phyloP scores from a whole-genome alignment of 2,888 invertebrate species.

The Smittia aterrima region DNA sequence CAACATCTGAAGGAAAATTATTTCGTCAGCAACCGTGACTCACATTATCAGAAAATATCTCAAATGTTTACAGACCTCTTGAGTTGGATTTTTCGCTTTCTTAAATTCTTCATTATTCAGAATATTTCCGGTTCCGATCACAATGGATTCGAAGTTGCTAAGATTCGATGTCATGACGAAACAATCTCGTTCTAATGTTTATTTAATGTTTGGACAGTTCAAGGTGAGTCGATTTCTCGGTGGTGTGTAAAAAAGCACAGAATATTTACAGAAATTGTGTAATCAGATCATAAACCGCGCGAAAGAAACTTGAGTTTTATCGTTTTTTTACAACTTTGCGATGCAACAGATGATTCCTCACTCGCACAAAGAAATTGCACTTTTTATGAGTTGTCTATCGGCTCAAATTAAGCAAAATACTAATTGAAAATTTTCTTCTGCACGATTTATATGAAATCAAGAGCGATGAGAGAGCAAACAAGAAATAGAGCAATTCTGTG shows the following conservation, averaged over 20 bases:
- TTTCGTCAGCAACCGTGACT: not conserved
- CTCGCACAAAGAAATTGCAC: not conserved
- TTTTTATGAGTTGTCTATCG: not conserved
- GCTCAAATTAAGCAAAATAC: not conserved
- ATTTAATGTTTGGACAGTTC: not conserved
- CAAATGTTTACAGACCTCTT: conserved; percentile 9
- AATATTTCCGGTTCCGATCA: conserved; percentile 29
- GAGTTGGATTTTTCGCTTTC: conserved; percentile 28
- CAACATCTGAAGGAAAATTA: conserved; percentile 13
- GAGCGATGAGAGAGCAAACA: not conserved
- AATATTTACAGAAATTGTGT: not conserved
- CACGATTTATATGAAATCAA: too few relatives aligned
- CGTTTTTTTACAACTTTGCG: not conserved
- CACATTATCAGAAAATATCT: not conserved
- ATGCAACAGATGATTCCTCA: not conserved
- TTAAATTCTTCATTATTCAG: conserved; percentile 30
- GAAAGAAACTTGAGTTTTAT: not conserved
- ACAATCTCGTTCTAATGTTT: not conserved
- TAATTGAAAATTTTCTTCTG: not conserved
- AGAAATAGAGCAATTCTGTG: too few relatives aligned
- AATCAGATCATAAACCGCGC: not conserved
- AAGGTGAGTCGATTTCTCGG: not conserved
- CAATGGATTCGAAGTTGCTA: conserved; percentile 20
- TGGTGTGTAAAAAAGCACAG: not conserved
- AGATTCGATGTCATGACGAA: conserved; percentile 26